Conservation (phyloP, 2,888 invertebrate genomes). For the Drosophila gaucha region DNA sequence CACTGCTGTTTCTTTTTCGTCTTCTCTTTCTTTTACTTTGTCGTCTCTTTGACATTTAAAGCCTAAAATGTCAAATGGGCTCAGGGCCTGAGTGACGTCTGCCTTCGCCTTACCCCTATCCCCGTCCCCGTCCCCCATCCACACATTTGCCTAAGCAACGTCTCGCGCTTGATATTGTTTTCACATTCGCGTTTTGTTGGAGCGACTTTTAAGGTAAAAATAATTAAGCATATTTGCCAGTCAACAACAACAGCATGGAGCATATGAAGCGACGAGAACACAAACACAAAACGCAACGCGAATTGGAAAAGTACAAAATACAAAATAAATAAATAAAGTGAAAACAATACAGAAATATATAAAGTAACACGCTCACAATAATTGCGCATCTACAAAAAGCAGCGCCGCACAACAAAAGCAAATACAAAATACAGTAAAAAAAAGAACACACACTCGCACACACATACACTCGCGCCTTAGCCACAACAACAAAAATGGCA, state of each 20-base stretch:
- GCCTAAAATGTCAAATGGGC: slow-evolving; percentile 76
- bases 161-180: slow-evolving; percentile 63
- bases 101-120: background rate
- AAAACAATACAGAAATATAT: slow-evolving; percentile 64
- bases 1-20: slow-evolving; percentile 13
- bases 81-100: slow-evolving; percentile 56
- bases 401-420: slow-evolving; percentile 61
- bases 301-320: slow-evolving; percentile 65
- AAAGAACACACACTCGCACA: slow-evolving; percentile 24
- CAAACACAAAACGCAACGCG: slow-evolving; percentile 62
- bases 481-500: slow-evolving; percentile 46
- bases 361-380: slow-evolving; percentile 80
- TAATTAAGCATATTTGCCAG: slow-evolving; percentile 80
- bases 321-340: slow-evolving; percentile 44
- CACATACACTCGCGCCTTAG: slow-evolving; percentile 21
- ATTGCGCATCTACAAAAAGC: slow-evolving; percentile 78
- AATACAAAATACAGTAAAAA: slow-evolving; percentile 51
- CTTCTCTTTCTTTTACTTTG: slow-evolving; percentile 19
- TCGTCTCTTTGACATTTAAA: slow-evolving; percentile 63
- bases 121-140: background rate
- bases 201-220: slow-evolving; percentile 80
- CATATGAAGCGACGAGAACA: slow-evolving; percentile 54
- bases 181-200: slow-evolving; percentile 72
- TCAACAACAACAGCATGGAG: slow-evolving; percentile 43
- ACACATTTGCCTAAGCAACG: slow-evolving; percentile 4